These are phyloP conservation scores for Aselliscus stoliczkanus DNA, from an alignment of 2,797 vertebrate species.

Conservation along the genomic window DNA sequence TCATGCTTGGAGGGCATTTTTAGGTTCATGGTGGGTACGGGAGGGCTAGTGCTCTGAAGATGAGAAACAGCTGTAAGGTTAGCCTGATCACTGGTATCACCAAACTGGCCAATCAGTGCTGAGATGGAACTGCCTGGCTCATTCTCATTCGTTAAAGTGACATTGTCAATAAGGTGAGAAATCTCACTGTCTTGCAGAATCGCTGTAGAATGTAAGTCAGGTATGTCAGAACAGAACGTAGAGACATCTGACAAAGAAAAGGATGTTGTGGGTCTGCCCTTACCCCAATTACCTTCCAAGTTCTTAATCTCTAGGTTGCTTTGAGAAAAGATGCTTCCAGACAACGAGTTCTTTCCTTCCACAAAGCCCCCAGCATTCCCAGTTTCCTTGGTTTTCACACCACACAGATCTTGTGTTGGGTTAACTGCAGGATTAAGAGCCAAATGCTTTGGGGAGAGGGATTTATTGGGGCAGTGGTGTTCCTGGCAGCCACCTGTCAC, in stretches of 20 bases:
- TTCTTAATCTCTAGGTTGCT: conserved; percentile 42
- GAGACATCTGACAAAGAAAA: conserved; percentile 76
- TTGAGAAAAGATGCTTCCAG: conserved; percentile 44
- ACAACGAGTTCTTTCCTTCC: not conserved
- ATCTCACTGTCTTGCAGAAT: conserved; percentile 89
- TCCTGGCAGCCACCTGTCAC: conserved; percentile 46
- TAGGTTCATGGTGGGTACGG: conserved; percentile 33
- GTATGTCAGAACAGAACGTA: conserved; percentile 51
- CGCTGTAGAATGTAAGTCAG: conserved; percentile 77
- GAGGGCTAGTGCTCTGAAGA: conserved; percentile 26
- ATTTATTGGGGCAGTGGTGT: conserved; percentile 40
- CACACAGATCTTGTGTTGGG: not conserved
- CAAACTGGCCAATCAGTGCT: conserved; percentile 89
- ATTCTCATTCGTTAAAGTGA: conserved; percentile 86
- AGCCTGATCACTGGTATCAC: conserved; percentile 81
- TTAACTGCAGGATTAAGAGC: not conserved
- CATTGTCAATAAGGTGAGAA: conserved; percentile 92
- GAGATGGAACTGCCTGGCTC: conserved; percentile 90
- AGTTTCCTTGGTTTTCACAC: conserved; percentile 7
- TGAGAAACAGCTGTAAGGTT: conserved; percentile 63
- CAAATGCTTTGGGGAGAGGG: not conserved
- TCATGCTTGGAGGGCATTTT: conserved; percentile 55
- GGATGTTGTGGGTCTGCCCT: conserved; percentile 41
- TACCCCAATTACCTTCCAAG: not conserved
- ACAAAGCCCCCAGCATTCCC: not conserved